These are phyloP conservation scores for Cyprinodon diabolis DNA, from an alignment of 2,797 vertebrate genomes.

Conservation along the genomic window DNA sequence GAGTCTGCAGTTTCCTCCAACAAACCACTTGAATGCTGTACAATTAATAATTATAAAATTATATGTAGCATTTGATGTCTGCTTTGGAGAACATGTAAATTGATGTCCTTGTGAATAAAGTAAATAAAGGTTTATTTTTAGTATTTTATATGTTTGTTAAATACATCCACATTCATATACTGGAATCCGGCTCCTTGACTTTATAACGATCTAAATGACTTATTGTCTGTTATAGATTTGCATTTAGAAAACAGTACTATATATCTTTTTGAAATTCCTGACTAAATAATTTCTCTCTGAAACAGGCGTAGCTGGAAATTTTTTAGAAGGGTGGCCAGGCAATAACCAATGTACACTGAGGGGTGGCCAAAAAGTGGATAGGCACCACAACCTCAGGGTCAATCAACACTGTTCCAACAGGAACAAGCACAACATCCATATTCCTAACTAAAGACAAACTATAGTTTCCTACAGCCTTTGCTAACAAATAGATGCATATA, in stretches of 20 bases:
- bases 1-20: not conserved
- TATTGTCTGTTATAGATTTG: too few species aligned
- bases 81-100: slow-evolving; percentile 22
- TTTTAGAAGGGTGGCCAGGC: too few species aligned
- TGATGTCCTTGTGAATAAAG: slow-evolving; percentile 29
- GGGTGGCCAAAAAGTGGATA: too few species aligned
- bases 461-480: too few species aligned
- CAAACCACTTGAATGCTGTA: slow-evolving; percentile 10
- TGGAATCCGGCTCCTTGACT: not conserved
- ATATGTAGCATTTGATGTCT: not conserved
- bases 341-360: too few species aligned
- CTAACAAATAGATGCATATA: too few species aligned
- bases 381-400: too few species aligned
- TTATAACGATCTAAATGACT: not conserved
- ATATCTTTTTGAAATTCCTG: not conserved
- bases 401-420: too few species aligned
- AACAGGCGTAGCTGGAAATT: too few species aligned
- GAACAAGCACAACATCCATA: too few species aligned
- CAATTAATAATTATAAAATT: not conserved
- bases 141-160: slow-evolving; percentile 10
- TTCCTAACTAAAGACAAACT: too few species aligned
- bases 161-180: not conserved
- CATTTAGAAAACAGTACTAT: not conserved
- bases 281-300: not conserved
- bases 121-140: slow-evolving; percentile 48